Evolutionary conservation across 37 sponge, comb jelly and placozoan genomes (phyloP), one percentile per base, ranked within the genome.

Genomic region (Corticium candelabrum): DNA sequence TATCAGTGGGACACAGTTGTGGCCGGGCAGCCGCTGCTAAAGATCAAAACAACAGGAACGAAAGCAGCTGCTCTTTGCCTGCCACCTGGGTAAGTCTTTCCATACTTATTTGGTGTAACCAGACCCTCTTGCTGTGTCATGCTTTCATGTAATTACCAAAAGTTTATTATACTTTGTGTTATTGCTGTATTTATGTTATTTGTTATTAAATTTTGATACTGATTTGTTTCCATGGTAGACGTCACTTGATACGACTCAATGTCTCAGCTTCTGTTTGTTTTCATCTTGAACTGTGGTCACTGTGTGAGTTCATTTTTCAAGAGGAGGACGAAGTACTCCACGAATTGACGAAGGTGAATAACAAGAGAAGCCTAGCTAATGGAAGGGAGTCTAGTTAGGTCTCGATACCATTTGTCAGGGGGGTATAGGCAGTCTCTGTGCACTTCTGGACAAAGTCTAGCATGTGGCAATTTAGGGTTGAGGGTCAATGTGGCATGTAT

Each of bases 271-370:
- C 90, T 30, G 35, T 85, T 68, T 89, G 82, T 27, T 82, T 85
- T 40, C 89, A 88, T 74, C 57, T 91, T 41, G 81, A 78, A n/a
- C 34, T 91, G 1, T 43, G 77, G 38, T 91, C 92, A 0, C 35
- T 84, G 39, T 7, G 76, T 0, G 3, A 11, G 2, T 91, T 91
- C 40, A 29, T 62, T 2, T 82, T 88, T 3, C 70, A 50, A 11
- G 74, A 85, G 67, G 87, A 88, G 40, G 84, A 86, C 27, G 34
- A 30, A 0, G 74, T 83, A 0, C 77, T 78, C 33, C 32, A 37
- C 5, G 36, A 37, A 37, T 35, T 88, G 73, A 80, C 37, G 30
- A 81, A 88, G 86, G 88, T 88, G 68, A 21, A 39, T 35, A 30
- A 35, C 15, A 4, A 36, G 3, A 4, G n/a, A 3, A 37, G n/a